Evolutionary conservation across 2,888 invertebrate species (phyloP).

Genomic region (Lasioglossum villosulum): DNA sequence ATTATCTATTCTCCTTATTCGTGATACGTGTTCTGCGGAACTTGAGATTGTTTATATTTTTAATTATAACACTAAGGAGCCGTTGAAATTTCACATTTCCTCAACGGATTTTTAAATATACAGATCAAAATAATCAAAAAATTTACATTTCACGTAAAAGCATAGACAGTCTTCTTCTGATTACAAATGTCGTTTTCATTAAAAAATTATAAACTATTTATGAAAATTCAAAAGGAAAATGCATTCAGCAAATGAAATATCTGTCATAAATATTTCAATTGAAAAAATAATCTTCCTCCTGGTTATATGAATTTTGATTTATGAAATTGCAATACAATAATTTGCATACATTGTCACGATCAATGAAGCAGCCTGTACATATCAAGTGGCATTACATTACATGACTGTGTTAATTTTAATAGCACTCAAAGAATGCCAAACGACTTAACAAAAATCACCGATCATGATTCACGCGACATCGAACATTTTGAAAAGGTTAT

Average conservation of each 20-base stretch:
- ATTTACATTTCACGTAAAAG: not conserved
- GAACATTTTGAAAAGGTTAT: slow-evolving; percentile 20
- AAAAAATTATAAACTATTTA: not conserved
- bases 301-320: not conserved
- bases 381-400: not conserved
- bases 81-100: not conserved
- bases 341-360: not conserved
- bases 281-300: not conserved
- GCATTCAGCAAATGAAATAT: not conserved
- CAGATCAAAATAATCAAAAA: not conserved
- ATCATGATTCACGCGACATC: not conserved
- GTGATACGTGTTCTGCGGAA: not conserved
- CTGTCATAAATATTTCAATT: not conserved
- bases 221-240: not conserved
- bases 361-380: not conserved
- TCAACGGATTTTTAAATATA: not conserved
- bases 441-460: slow-evolving; percentile 4
- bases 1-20: not conserved
- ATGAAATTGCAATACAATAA: not conserved
- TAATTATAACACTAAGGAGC: not conserved
- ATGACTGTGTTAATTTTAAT: slow-evolving; percentile 1
- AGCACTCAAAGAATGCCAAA: not conserved
- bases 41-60: not conserved
- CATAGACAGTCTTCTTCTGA: not conserved
- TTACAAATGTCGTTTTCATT: not conserved